phyloP scores from a whole-genome alignment of 1,140 invertebrate genomes.

The Notospermus geniculatus region DNA sequence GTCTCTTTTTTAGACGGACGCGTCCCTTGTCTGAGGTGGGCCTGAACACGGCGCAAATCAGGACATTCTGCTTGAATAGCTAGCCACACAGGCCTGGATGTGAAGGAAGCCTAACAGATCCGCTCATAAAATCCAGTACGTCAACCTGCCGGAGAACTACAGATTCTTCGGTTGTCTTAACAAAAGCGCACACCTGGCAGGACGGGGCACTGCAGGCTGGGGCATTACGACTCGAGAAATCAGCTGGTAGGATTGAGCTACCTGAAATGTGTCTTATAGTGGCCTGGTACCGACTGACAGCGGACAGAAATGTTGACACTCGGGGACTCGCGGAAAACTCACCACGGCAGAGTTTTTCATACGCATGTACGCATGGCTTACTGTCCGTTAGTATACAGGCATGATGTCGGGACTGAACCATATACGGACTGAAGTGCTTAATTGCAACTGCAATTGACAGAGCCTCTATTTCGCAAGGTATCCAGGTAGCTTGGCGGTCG shows the following conservation, averaged over 20 bases:
- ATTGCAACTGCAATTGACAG: conserved; percentile 16
- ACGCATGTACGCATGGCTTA: conserved; percentile 22
- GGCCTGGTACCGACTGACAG: conserved; percentile 17
- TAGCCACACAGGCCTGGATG: no score
- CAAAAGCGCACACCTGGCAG: no score
- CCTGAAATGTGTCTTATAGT: no score
- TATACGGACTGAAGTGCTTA: conserved; percentile 27
- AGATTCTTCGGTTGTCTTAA: no score
- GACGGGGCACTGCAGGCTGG: no score
- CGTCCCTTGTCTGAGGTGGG: conserved; percentile 24
- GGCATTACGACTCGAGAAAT: no score
- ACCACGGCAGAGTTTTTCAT: conserved; percentile 18
- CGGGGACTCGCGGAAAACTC: conserved; percentile 25
- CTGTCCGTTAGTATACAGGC: conserved; percentile 26
- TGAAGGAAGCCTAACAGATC: no score
- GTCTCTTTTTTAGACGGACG: conserved; percentile 24
- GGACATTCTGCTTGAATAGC: no score
- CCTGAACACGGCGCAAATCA: conserved; percentile 14
- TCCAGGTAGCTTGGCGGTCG: conserved; percentile 16
- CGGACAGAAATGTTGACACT: conserved; percentile 25
- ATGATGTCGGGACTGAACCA: conserved; percentile 17
- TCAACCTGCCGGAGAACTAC: no score
- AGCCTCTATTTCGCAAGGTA: conserved; percentile 26
- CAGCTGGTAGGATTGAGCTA: no score
- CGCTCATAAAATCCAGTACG: no score